phyloP scores from a whole-genome alignment of 2,888 invertebrate genomes.

The Gisinianus flammeolus region DNA sequence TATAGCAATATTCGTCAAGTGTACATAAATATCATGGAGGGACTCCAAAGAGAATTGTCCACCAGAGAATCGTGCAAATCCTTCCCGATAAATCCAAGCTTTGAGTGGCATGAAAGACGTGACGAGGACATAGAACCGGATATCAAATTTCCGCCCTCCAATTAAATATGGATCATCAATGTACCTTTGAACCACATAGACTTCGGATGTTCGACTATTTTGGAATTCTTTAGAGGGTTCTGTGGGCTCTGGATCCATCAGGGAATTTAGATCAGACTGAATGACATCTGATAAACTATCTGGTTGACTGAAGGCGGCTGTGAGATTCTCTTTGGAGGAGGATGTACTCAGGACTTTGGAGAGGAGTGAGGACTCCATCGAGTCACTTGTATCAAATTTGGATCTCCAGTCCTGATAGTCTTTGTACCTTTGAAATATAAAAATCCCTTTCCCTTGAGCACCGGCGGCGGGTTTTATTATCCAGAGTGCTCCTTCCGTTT shows the following conservation, averaged over 20 bases:
- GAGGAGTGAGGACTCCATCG: neutral
- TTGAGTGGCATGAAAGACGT: conserved; percentile 68
- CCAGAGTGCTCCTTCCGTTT: conserved; percentile 66
- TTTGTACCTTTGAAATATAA: conserved; percentile 66
- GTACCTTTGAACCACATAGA: conserved; percentile 80
- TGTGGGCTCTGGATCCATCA: conserved; percentile 21
- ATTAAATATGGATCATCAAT: conserved; percentile 83
- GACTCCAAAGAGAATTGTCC: conserved; percentile 67
- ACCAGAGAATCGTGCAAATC: conserved; percentile 70
- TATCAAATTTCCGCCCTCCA: conserved; percentile 95
- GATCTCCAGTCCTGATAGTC: conserved; percentile 51
- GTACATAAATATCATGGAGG: conserved; percentile 67
- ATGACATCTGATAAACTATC: neutral
- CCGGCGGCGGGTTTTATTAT: conserved; percentile 71
- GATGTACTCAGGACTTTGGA: conserved; percentile 31
- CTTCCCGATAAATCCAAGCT: conserved; percentile 69
- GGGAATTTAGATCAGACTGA: neutral
- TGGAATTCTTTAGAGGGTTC: conserved; percentile 11
- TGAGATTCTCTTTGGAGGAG: conserved; percentile 29
- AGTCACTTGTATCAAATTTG: conserved; percentile 40
- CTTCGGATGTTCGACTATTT: conserved; percentile 39
- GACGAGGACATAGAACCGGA: conserved; percentile 92
- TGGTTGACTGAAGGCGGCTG: neutral
- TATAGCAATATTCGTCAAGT: conserved; percentile 68
- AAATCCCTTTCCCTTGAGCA: conserved; percentile 70